Evolutionary conservation across 2,797 vertebrate genomes (phyloP).

Genomic region (Hoplostethus atlanticus): DNA sequence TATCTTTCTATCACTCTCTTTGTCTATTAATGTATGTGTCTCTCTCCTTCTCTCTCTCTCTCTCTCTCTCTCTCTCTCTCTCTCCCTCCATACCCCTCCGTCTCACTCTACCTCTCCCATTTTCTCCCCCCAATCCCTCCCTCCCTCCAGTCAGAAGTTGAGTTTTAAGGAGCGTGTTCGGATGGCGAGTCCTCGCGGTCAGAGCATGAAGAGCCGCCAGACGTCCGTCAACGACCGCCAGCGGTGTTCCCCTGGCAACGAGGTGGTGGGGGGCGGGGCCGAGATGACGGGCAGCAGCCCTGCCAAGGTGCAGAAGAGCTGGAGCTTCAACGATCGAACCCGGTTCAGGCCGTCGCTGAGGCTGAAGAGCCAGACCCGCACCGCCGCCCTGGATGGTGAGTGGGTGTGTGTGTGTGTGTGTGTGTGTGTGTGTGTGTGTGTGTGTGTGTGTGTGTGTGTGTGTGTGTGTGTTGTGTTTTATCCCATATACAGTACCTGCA

Average conservation of each 20-base stretch:
- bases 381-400: conserved; percentile 90
- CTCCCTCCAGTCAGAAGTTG: conserved; percentile 92
- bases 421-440: neutral
- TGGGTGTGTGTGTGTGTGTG: neutral
- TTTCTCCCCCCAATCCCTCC: neutral
- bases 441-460: neutral
- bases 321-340: conserved; percentile 99
- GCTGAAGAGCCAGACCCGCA: conserved; percentile 94
- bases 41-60: neutral
- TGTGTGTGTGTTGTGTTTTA: neutral
- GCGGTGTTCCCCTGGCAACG: conserved; percentile 86
- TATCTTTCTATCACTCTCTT: conserved; percentile 3
- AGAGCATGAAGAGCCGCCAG: conserved; percentile 96
- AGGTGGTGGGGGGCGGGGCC: conserved; percentile 72
- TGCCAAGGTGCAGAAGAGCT: conserved; percentile 98
- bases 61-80: neutral
- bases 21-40: neutral
- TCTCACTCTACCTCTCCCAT: neutral
- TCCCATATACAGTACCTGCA: too few species aligned
- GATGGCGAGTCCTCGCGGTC: conserved; percentile 97
- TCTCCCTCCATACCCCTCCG: neutral
- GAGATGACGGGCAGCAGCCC: conserved; percentile 90
- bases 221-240: conserved; percentile 90
- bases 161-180: conserved; percentile 98
- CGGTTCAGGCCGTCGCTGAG: conserved; percentile 95